Evolutionary conservation across 30 jellyfish, hydroid and myxozoan species (phyloP).

Genomic region (Sanderia malayensis): DNA sequence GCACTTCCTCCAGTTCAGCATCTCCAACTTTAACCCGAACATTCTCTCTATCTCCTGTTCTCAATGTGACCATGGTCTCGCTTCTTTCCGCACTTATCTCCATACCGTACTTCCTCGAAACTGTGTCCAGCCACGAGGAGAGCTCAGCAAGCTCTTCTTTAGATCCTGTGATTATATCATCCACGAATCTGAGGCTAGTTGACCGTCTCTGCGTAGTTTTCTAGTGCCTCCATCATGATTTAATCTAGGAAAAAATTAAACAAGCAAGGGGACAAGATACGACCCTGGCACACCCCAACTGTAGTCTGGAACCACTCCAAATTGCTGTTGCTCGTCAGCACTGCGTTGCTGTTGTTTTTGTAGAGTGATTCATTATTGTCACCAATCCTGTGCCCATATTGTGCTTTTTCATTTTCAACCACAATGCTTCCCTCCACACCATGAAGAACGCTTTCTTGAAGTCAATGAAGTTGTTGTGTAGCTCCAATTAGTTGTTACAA

Average conservation of each 20-base stretch:
- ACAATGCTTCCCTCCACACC: slow-evolving; percentile 1
- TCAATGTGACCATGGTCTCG: background rate
- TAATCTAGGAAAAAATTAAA: background rate
- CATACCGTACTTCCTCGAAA: background rate
- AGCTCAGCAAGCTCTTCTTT: slow-evolving; percentile 2
- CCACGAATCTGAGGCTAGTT: background rate
- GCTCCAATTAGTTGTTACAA: background rate
- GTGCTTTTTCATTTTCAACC: slow-evolving; percentile 3
- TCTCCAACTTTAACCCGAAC: background rate
- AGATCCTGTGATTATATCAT: background rate
- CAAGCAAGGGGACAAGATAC: background rate
- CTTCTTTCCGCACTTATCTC: background rate
- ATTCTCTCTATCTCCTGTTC: background rate
- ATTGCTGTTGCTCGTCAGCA: background rate
- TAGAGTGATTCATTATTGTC: background rate
- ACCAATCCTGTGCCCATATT: slow-evolving; percentile 9
- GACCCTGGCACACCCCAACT: slow-evolving; percentile 4
- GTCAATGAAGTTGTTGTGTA: background rate
- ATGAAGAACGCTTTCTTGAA: background rate
- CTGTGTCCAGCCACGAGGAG: background rate
- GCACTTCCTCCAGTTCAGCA: background rate
- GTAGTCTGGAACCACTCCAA: slow-evolving; percentile 3
- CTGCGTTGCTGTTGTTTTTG: background rate
- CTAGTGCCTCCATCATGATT: background rate
- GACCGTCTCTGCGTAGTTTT: slow-evolving; percentile 10